Percentiles rank a stretch among this genome's conserved stretches.
These are phyloP conservation scores for Acronicta psi DNA, from an alignment of 2,888 invertebrate species.

Conservation along the genomic window DNA sequence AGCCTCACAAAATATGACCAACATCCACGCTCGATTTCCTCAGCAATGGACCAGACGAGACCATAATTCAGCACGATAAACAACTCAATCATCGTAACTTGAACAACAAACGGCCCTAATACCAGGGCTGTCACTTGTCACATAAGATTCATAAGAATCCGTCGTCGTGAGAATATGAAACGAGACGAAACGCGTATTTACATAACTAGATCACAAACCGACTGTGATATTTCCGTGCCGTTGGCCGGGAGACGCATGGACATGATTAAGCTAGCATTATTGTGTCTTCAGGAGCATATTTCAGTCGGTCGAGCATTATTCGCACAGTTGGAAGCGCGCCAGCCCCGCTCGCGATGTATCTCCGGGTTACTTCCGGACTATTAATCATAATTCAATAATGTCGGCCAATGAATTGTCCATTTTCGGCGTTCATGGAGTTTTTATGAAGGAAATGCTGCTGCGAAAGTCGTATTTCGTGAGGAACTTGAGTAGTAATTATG, in stretches of 20 bases:
- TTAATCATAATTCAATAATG: constrained; percentile 78
- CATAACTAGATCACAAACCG: constrained; percentile 53
- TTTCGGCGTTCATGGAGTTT: constrained; percentile 53
- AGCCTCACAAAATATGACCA: neutral
- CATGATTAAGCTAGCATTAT: constrained; percentile 70
- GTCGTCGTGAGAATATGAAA: constrained; percentile 13
- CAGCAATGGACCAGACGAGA: constrained; percentile 9
- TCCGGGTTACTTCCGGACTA: constrained; percentile 64
- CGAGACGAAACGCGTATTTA: constrained; percentile 38
- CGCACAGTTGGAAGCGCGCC: constrained; percentile 57
- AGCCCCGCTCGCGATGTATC: constrained; percentile 60
- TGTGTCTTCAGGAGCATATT: constrained; percentile 69
- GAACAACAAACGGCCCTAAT: constrained; percentile 27
- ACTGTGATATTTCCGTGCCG: constrained; percentile 64
- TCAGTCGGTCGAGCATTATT: constrained; percentile 56
- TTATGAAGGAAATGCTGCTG: constrained; percentile 36
- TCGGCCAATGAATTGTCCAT: constrained; percentile 61
- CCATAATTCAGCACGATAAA: constrained; percentile 30
- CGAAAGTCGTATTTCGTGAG: constrained; percentile 29
- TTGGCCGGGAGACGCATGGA: constrained; percentile 63
- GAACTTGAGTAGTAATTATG: constrained; percentile 36
- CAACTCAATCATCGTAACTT: constrained; percentile 44
- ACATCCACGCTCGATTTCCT: constrained; percentile 7
- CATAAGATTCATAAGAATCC: constrained; percentile 46
- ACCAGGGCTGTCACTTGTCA: constrained; percentile 35